Evolutionary conservation across 1,140 invertebrate genomes (phyloP).

Genomic region (Zaprionus kolodkinae): DNA sequence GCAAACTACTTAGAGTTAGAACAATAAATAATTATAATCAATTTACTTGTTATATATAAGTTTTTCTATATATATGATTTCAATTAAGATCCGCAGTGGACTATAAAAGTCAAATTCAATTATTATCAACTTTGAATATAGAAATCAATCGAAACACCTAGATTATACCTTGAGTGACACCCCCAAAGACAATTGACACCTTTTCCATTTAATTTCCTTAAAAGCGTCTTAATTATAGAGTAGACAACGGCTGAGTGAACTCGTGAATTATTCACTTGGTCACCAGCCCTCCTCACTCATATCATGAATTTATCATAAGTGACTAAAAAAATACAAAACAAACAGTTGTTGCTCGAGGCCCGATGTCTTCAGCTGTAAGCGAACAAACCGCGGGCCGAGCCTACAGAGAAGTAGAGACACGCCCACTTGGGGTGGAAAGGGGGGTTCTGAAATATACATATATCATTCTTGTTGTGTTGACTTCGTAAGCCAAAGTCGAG

Average conservation of each 20-base stretch:
- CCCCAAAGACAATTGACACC: neutral
- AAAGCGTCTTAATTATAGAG: constrained; percentile 70
- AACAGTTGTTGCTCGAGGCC: constrained; percentile 2
- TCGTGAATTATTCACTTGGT: constrained; percentile 64
- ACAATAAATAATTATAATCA: no score
- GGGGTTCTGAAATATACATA: no score
- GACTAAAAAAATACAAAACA: constrained; percentile 18
- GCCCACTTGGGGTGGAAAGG: neutral
- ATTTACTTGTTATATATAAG: no score
- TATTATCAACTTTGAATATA: neutral
- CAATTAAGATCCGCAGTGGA: neutral
- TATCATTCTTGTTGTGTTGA: neutral
- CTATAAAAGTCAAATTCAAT: neutral
- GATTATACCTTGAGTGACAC: neutral
- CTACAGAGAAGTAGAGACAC: neutral
- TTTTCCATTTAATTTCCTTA: constrained; percentile 56
- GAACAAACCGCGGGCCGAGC: constrained; percentile 15
- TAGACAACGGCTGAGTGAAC: constrained; percentile 15
- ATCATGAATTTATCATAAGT: constrained; percentile 51
- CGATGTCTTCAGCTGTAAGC: constrained; percentile 32
- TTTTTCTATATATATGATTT: neutral
- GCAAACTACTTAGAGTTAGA: no score
- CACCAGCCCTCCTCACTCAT: constrained; percentile 31
- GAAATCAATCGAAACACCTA: neutral
- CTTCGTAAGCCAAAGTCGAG: no score